These are phyloP conservation scores for Girardinus metallicus DNA, from an alignment of 2,797 vertebrate genomes.

Conservation along the genomic window DNA sequence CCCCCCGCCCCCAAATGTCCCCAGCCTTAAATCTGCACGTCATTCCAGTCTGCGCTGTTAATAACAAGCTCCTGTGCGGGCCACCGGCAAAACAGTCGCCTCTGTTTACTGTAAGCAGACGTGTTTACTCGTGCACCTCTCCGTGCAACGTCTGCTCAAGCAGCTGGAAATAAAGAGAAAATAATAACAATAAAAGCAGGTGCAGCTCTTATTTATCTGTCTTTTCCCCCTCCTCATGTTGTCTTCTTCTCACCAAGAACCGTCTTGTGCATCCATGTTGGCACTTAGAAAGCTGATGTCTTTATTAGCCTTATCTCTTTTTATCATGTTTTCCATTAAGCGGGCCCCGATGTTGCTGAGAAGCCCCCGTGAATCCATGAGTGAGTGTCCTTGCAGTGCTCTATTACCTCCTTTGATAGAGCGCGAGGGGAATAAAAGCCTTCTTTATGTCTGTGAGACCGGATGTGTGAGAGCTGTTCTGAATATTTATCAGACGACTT, in stretches of 20 bases:
- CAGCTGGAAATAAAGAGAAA: conserved; percentile 12
- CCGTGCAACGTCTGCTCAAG: conserved; percentile 31
- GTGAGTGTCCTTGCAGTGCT: conserved; percentile 66
- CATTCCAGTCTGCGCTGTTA: conserved; percentile 18
- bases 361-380: conserved; percentile 47
- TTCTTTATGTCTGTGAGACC: conserved; percentile 79
- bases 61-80: conserved; percentile 41
- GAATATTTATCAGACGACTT: conserved; percentile 79
- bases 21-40: conserved; percentile 23
- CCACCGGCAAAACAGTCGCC: conserved; percentile 44
- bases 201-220: not conserved
- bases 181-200: conserved; percentile 7
- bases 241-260: conserved; percentile 6
- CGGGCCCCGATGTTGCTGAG: conserved; percentile 32
- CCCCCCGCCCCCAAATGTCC: not conserved
- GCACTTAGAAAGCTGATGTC: conserved; percentile 14
- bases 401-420: conserved; percentile 72
- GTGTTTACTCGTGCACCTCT: conserved; percentile 55
- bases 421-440: conserved; percentile 73
- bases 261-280: conserved; percentile 10
- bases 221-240: not conserved
- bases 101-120: conserved; percentile 65
- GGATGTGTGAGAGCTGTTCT: conserved; percentile 78
- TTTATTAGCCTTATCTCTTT: conserved; percentile 30
- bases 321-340: conserved; percentile 53